These are phyloP conservation scores for Podarcis raffonei DNA, from an alignment of 2,113 vertebrate genomes.

Conservation along the genomic window DNA sequence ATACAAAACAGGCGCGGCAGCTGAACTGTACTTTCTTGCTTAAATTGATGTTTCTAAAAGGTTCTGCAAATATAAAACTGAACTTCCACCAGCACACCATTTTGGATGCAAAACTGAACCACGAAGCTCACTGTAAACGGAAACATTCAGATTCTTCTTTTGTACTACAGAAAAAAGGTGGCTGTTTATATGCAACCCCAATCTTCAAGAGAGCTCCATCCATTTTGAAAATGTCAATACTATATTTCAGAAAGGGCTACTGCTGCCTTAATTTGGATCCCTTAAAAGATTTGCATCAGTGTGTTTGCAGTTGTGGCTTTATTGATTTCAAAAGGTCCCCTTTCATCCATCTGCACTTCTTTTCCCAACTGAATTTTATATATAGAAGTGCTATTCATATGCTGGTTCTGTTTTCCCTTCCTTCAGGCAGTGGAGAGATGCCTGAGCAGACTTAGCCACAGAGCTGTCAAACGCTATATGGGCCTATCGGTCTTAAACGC, in stretches of 20 bases:
- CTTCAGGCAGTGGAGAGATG: neutral
- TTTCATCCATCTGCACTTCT: neutral
- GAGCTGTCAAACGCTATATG: neutral
- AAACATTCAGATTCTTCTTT: neutral
- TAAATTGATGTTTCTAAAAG: neutral
- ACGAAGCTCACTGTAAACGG: neutral
- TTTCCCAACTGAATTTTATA: slow-evolving; percentile 6
- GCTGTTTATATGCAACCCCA: neutral
- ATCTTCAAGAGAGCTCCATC: neutral
- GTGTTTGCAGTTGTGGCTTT: neutral
- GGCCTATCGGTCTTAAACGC: slow-evolving; percentile 16
- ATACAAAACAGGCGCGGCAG: neutral
- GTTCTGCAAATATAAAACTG: neutral
- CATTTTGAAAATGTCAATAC: neutral
- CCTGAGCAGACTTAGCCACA: neutral
- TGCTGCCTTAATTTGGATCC: neutral
- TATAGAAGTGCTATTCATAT: slow-evolving; percentile 26
- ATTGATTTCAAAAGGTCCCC: neutral
- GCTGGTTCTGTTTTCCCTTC: neutral
- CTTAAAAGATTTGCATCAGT: neutral
- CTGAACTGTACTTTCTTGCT: neutral
- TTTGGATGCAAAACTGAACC: neutral
- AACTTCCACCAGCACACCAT: no score
- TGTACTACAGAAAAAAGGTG: neutral
- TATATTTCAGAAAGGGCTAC: slow-evolving; percentile 19